phyloP scores from a whole-genome alignment of 1,140 invertebrate species.

The Sitodiplosis mosellana region DNA sequence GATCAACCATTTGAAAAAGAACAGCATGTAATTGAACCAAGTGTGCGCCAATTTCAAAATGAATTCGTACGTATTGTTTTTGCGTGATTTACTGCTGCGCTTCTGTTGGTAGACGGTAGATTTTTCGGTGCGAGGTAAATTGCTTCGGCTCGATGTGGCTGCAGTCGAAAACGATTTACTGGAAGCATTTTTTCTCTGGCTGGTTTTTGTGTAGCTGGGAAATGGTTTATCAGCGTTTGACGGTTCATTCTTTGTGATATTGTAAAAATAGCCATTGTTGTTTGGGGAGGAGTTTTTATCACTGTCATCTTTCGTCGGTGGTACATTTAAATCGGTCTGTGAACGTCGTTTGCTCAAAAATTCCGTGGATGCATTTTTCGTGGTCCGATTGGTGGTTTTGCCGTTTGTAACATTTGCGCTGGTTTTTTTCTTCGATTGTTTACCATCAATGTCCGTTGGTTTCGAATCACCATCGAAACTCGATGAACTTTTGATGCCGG shows the following conservation, averaged over 20 bases:
- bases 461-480: neutral
- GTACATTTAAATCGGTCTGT: neutral
- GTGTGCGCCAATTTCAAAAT: slow-evolving; percentile 17
- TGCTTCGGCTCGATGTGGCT: neutral
- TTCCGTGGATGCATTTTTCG: too few relatives aligned
- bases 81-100: neutral
- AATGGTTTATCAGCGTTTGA: neutral
- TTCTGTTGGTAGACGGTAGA: neutral
- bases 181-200: neutral
- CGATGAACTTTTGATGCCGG: too few relatives aligned
- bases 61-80: slow-evolving; percentile 16
- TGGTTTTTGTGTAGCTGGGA: too few relatives aligned
- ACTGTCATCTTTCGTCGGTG: slow-evolving; percentile 24
- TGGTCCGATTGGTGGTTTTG: too few relatives aligned
- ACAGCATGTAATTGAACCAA: slow-evolving; percentile 47
- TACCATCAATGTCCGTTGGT: neutral
- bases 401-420: neutral
- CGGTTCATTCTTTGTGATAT: slow-evolving; percentile 2
- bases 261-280: slow-evolving; percentile 11
- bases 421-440: neutral
- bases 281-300: slow-evolving; percentile 15
- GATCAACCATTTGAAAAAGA: slow-evolving; percentile 52
- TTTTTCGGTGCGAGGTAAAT: neutral
- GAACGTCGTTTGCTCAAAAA: neutral
- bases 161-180: neutral